Evolutionary conservation across 2,888 invertebrate genomes (phyloP).

Genomic region (Phragmatobia fuliginosa): DNA sequence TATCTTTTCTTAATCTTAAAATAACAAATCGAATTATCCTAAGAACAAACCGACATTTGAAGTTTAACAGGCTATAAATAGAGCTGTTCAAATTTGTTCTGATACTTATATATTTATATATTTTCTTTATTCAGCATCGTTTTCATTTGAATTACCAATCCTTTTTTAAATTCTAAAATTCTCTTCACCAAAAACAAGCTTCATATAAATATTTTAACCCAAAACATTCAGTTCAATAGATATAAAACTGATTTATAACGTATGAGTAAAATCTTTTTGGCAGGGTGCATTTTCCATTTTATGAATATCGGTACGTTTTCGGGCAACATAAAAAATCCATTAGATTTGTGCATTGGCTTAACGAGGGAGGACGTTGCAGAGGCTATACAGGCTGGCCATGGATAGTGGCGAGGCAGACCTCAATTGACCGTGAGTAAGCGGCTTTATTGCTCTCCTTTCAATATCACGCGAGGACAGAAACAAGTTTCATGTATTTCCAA

Average conservation of each 20-base stretch:
- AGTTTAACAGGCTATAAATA: no score
- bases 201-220: conserved; percentile 38
- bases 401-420: conserved; percentile 40
- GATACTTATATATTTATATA: not conserved
- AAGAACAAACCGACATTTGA: no score
- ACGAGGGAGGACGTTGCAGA: conserved; percentile 53
- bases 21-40: no score
- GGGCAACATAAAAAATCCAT: conserved; percentile 78
- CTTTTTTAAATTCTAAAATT: not conserved
- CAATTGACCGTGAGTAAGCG: conserved; percentile 72
- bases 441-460: conserved; percentile 66
- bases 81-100: no score
- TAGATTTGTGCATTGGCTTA: conserved; percentile 76
- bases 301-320: conserved; percentile 69
- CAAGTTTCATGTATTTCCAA: conserved; percentile 35
- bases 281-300: conserved; percentile 72
- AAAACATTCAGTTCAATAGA: conserved; percentile 35
- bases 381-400: conserved; percentile 35
- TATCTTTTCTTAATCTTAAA: no score
- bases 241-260: conserved; percentile 63
- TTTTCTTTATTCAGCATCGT: not conserved
- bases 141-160: not conserved
- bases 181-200: not conserved
- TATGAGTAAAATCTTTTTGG: conserved; percentile 65
- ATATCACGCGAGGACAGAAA: conserved; percentile 46